Evolutionary conservation across 2,888 invertebrate genomes (phyloP).

Genomic region (Orchestes rusci): DNA sequence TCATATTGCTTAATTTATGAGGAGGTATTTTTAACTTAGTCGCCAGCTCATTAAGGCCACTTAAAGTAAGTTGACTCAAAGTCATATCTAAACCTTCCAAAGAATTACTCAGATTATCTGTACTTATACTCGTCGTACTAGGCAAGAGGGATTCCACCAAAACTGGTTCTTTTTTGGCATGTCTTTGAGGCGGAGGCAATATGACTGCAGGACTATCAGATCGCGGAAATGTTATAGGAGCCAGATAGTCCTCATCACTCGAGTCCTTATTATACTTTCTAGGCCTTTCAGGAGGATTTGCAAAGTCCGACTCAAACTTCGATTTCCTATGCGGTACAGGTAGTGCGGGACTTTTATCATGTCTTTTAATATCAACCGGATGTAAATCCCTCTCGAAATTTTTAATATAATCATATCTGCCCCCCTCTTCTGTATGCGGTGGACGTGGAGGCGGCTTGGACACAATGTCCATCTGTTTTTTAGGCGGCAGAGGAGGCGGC

Average conservation of each 20-base stretch:
- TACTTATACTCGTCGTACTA: conserved; percentile 28
- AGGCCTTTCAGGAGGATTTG: conserved; percentile 41
- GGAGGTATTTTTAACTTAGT: conserved; percentile 68
- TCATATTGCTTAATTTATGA: conserved; percentile 74
- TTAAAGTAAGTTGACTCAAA: conserved; percentile 71
- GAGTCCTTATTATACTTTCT: conserved; percentile 35
- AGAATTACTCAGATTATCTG: conserved; percentile 38
- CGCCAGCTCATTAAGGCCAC: conserved; percentile 75
- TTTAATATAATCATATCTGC: conserved; percentile 51
- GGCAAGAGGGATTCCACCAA: conserved; percentile 30
- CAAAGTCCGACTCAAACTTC: conserved; percentile 45
- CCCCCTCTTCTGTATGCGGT: conserved; percentile 50
- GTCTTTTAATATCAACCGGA: conserved; percentile 30
- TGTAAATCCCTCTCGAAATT: conserved; percentile 41
- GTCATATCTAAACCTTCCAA: conserved; percentile 64
- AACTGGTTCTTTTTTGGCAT: conserved; percentile 31
- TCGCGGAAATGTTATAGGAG: conserved; percentile 46
- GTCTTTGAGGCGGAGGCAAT: conserved; percentile 47
- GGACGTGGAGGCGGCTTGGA: conserved; percentile 60
- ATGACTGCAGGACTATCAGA: conserved; percentile 38
- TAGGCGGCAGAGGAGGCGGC: conserved; percentile 68
- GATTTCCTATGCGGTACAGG: conserved; percentile 55
- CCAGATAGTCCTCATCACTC: conserved; percentile 58
- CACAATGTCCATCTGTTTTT: conserved; percentile 54
- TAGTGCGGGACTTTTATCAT: conserved; percentile 50